Base-by-base conservation (phyloP, 2,888 invertebrate species). In the Anorthoa munda region DNA sequence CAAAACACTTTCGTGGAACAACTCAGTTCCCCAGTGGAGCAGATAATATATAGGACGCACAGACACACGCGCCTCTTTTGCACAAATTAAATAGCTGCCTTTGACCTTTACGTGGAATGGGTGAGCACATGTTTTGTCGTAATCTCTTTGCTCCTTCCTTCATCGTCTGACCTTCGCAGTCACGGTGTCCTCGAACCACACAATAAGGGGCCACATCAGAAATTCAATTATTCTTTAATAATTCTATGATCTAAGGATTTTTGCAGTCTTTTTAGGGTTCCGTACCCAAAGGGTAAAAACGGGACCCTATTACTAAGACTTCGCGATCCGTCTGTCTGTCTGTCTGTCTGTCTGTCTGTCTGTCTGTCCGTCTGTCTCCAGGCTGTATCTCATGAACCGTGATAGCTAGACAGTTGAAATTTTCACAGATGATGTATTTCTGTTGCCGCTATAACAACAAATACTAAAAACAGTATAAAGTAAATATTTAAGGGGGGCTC, bases 191-290 rank as follows among this genome's bases (percentile, higher is more conserved):
- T 31, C 51, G 26, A 60, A n/a, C 53, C 50, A n/a, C 39, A 83
- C 61, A 84, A 71, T 84, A 60, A 50, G 53, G 23, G 26, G 46
- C 64, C 75, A 72, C 78, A 76, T 80, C 72, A 75, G 80, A 87
- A 90, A 89, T 90, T 83, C 88, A 90, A 92, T 91, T 90, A 89
- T 87, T 79, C 12, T 70, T 23, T 70, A 73, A 85, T 85, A 87
- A 79, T 81, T 81, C 77, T 67, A 83, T 83, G 75, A 85, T 82
- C 85, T 84, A 67, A 80, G 72, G 75, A 82, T 81, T 80, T 83
- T 70, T 75, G 77, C 82, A 81, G 77, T 82, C 87, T 87, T 87
- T n/a, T n/a, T n/a, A n/a, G n/a, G n/a, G n/a, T n/a, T n/a, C n/a
- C n/a, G n/a, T n/a, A n/a, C n/a, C n/a, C n/a, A n/a, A n/a, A n/a